Evolutionary conservation across 2,113 vertebrate genomes (phyloP).

Genomic region (Apeltes quadracus): DNA sequence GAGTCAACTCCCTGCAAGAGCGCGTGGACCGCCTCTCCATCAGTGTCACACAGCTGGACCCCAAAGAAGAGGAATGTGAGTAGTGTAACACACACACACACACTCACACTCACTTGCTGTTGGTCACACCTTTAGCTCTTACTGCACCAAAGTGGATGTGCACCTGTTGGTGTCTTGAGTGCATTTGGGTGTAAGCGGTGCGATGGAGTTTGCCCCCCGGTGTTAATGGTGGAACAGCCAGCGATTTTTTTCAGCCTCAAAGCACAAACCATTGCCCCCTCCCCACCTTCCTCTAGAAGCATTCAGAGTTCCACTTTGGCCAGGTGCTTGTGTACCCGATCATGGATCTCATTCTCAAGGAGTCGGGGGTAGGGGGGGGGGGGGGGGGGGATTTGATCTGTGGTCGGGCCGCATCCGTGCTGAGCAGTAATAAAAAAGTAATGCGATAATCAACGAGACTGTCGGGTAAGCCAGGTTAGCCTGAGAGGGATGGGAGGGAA

Average conservation of each 20-base stretch:
- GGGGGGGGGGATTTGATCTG: slow-evolving; percentile 45
- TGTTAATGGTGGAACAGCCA: slow-evolving; percentile 45
- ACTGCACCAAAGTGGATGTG: slow-evolving; percentile 6
- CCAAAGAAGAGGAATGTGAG: slow-evolving; percentile 98
- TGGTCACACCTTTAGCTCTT: neutral
- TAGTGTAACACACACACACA: slow-evolving; percentile 40
- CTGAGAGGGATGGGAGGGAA: neutral
- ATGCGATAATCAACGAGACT: slow-evolving; percentile 29
- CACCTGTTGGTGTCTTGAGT: neutral
- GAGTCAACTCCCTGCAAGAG: slow-evolving; percentile 98
- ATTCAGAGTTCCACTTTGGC: slow-evolving; percentile 27
- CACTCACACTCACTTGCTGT: slow-evolving; percentile 9
- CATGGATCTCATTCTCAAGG: slow-evolving; percentile 34
- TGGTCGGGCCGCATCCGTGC: slow-evolving; percentile 8
- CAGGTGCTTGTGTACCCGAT: slow-evolving; percentile 18
- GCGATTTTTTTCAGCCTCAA: slow-evolving; percentile 44
- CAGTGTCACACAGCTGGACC: slow-evolving; percentile 97
- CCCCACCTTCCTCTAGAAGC: slow-evolving; percentile 8
- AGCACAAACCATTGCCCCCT: slow-evolving; percentile 17
- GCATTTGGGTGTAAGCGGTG: slow-evolving; percentile 16
- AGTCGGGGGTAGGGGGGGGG: slow-evolving; percentile 23
- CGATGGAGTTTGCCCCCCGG: neutral
- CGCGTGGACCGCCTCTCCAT: slow-evolving; percentile 96
- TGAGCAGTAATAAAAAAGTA: slow-evolving; percentile 35
- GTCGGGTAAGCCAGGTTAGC: slow-evolving; percentile 51